Conservation (phyloP, 2,888 invertebrate genomes). For the Rhopalosiphum nymphaeae region DNA sequence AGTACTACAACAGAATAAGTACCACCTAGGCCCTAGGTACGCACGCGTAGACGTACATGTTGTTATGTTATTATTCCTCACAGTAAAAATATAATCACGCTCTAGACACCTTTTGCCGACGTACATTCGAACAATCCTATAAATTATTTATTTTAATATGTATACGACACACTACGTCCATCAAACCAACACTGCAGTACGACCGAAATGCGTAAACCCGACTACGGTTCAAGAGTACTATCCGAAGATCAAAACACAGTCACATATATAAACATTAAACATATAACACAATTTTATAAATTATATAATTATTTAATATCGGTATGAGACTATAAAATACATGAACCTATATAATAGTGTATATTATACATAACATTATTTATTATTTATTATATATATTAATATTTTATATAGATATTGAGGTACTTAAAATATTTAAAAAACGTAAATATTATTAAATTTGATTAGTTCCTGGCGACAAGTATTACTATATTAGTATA, state of each 20-base stretch:
- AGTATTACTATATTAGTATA: background rate
- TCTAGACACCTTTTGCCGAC: background rate
- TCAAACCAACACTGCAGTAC: constrained; percentile 38
- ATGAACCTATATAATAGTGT: background rate
- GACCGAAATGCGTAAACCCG: constrained; percentile 1
- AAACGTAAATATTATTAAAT: background rate
- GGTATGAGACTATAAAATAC: background rate
- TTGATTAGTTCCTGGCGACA: background rate
- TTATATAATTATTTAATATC: background rate
- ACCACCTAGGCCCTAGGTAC: background rate
- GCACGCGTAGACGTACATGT: background rate
- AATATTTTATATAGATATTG: too few species aligned
- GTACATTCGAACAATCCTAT: background rate
- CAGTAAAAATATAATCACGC: background rate
- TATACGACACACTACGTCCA: background rate
- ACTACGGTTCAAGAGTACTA: background rate
- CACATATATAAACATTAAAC: background rate
- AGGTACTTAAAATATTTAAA: too few species aligned
- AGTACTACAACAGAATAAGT: background rate
- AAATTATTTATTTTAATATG: background rate
- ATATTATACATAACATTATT: background rate
- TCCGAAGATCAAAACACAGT: background rate
- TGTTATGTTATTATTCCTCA: background rate
- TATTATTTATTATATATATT: too few species aligned
- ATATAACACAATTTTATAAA: background rate